A percentile compares a stretch with the other conserved stretches of the same genome.
Evolutionary conservation across 2,113 vertebrate genomes (phyloP).

Genomic region (Mus spicilegus): DNA sequence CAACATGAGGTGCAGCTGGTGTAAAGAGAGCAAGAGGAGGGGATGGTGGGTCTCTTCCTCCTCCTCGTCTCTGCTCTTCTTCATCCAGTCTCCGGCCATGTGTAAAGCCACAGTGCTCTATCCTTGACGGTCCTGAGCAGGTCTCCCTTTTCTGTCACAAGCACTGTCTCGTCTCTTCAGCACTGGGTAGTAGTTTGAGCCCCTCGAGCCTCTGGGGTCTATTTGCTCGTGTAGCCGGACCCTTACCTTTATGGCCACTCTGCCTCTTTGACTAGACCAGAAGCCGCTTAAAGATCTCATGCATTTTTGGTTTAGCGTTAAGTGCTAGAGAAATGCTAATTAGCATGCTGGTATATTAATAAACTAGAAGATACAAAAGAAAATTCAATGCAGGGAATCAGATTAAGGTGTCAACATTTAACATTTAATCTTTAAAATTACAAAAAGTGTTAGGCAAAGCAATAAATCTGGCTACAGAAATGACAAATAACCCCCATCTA

Average conservation of each 20-base stretch:
- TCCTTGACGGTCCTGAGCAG: not conserved
- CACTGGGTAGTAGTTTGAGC: not conserved
- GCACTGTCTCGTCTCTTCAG: not conserved
- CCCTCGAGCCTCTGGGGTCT: not conserved
- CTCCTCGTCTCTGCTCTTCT: not conserved
- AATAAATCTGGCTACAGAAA: not conserved
- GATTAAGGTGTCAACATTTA: not conserved
- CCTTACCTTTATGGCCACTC: not conserved
- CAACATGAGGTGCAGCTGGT: not conserved
- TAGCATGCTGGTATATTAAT: not conserved
- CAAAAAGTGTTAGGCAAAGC: not conserved
- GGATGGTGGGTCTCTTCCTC: not conserved
- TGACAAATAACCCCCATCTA: not conserved
- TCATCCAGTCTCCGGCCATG: not conserved
- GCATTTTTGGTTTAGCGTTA: not conserved
- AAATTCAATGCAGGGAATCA: not conserved
- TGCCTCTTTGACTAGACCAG: not conserved
- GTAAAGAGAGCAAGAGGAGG: not conserved
- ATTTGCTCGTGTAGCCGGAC: not conserved
- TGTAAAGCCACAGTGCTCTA: not conserved
- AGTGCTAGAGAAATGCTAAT: not conserved
- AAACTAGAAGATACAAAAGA: not conserved
- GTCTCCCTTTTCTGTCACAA: not conserved
- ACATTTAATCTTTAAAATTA: conserved; percentile 2
- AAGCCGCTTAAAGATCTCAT: not conserved